Conservation (phyloP, 2,888 invertebrate genomes). For the Acrobasis consociella region DNA sequence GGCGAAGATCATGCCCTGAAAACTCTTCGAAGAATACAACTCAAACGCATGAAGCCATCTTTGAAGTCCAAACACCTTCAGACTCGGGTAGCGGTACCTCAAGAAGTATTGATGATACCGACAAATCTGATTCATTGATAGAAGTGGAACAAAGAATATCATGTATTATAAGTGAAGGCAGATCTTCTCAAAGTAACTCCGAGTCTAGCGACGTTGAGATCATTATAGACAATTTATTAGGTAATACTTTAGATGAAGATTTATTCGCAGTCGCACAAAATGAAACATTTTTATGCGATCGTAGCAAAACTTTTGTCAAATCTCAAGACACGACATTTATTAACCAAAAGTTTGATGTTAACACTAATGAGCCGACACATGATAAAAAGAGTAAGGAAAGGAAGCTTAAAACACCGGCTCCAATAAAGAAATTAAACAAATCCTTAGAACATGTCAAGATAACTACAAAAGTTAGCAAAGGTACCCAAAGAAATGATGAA, state of each 20-base stretch:
- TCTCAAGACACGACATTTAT: constrained; percentile 44
- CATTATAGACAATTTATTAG: constrained; percentile 65
- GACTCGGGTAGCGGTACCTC: constrained; percentile 73
- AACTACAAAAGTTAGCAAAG: constrained; percentile 50
- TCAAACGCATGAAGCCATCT: constrained; percentile 56
- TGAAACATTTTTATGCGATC: constrained; percentile 54
- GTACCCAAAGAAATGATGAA: constrained; percentile 49
- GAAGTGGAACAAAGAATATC: constrained; percentile 78
- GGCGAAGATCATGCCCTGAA: constrained; percentile 83
- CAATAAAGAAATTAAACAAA: constrained; percentile 65
- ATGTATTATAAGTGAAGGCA: constrained; percentile 73
- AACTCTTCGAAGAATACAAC: constrained; percentile 48
- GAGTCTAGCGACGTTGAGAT: constrained; percentile 74
- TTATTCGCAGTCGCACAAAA: constrained; percentile 49
- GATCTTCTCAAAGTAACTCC: constrained; percentile 76
- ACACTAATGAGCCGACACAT: constrained; percentile 42
- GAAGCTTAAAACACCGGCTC: constrained; percentile 61
- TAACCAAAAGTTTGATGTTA: constrained; percentile 47
- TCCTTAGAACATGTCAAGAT: constrained; percentile 60
- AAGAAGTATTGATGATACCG: constrained; percentile 61
- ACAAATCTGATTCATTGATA: constrained; percentile 65
- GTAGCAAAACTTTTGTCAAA: constrained; percentile 68
- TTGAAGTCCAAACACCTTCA: constrained; percentile 69
- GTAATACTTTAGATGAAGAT: constrained; percentile 52
- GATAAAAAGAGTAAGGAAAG: constrained; percentile 63